Evolutionary conservation across 2,888 invertebrate species (phyloP).

Genomic region (Ischnura elegans): DNA sequence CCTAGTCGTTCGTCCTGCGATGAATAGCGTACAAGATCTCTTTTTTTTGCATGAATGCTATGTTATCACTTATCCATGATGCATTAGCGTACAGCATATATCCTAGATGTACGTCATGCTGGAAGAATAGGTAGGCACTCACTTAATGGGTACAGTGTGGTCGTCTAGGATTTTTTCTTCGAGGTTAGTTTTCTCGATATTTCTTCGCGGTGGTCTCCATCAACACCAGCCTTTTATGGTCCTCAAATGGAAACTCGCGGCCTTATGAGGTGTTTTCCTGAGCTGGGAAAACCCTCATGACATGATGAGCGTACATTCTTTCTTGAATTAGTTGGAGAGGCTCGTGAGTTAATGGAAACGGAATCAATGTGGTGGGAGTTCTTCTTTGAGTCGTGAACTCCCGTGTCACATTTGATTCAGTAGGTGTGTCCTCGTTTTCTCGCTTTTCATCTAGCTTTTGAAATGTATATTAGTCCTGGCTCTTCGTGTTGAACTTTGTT

Average conservation of each 20-base stretch:
- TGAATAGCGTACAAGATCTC: background rate
- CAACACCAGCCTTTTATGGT: background rate
- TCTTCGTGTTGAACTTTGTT: constrained; percentile 2
- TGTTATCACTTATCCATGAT: too few species aligned
- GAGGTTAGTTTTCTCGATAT: background rate
- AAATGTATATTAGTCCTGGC: background rate
- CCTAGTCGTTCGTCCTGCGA: background rate
- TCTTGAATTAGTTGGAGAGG: background rate
- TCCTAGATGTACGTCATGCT: background rate
- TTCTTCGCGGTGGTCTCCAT: constrained; percentile 6
- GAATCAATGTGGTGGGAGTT: background rate
- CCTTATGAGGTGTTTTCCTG: background rate
- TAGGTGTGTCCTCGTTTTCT: background rate
- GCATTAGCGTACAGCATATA: background rate
- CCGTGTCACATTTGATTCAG: background rate
- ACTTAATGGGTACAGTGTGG: background rate
- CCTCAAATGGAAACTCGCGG: background rate
- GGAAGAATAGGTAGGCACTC: background rate
- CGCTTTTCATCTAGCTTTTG: background rate
- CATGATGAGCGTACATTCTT: background rate
- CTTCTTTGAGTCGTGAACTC: background rate
- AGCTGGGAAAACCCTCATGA: background rate
- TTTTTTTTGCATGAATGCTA: background rate
- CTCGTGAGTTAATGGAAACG: background rate
- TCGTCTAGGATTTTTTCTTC: background rate